Conservation (phyloP, 2,888 invertebrate species). For the Callinectes sapidus region DNA sequence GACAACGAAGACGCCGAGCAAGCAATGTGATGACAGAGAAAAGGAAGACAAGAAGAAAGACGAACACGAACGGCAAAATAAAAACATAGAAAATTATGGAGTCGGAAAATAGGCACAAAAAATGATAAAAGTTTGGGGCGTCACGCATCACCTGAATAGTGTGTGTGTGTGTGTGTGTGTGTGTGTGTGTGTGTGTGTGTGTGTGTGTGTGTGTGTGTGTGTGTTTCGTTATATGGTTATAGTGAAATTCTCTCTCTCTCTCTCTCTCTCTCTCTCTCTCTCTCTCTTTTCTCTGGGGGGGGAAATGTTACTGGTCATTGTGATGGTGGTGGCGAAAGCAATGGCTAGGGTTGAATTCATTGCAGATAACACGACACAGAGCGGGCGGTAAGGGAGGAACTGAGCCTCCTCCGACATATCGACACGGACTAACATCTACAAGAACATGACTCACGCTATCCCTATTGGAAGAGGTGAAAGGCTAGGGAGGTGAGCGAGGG, state of each 20-base stretch:
- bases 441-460: not conserved
- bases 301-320: not conserved
- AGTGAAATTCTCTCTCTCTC: too few species aligned
- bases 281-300: too few species aligned
- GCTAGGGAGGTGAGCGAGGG: not conserved
- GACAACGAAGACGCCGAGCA: not conserved
- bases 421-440: not conserved
- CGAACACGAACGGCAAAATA: not conserved
- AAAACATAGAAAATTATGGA: not conserved
- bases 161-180: not conserved
- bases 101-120: not conserved
- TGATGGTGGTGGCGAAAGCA: not conserved
- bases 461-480: not conserved
- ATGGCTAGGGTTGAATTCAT: not conserved
- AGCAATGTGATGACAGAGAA: not conserved
- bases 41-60: not conserved
- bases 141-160: not conserved
- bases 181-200: slow-evolving; percentile 1
- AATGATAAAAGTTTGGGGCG: not conserved
- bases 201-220: slow-evolving; percentile 1
- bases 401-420: not conserved
- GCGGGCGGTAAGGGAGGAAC: not conserved
- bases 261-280: too few species aligned
- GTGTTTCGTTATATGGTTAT: not conserved
- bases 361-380: not conserved